These are phyloP conservation scores for Bradypodion pumilum DNA, from an alignment of 2,797 vertebrate species.

Conservation along the genomic window DNA sequence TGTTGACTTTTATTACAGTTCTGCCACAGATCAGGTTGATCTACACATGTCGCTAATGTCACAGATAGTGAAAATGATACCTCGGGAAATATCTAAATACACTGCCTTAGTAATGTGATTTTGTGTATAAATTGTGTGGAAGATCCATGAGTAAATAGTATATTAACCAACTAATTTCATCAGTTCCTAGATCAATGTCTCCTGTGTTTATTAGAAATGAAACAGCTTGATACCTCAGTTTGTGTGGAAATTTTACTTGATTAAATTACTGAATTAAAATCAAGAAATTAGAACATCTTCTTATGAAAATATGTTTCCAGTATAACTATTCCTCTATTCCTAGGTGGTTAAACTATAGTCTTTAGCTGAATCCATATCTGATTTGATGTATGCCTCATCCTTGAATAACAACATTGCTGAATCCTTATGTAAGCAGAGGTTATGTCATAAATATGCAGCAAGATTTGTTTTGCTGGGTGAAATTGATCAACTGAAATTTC, in stretches of 20 bases:
- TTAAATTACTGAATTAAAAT: slow-evolving; percentile 1
- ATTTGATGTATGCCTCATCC: neutral
- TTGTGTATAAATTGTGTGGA: neutral
- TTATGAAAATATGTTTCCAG: neutral
- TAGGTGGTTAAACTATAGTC: neutral
- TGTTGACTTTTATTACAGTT: neutral
- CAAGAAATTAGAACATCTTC: neutral
- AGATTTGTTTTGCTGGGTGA: neutral
- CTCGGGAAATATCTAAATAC: neutral
- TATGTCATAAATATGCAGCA: neutral
- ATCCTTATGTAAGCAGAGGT: neutral
- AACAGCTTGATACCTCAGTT: neutral
- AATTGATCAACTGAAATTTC: neutral
- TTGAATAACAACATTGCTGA: neutral
- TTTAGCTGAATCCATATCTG: neutral
- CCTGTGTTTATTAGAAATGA: neutral
- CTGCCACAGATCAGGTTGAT: neutral
- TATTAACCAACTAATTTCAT: neutral
- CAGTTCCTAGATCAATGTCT: neutral
- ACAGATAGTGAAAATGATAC: neutral
- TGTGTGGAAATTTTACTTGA: neutral
- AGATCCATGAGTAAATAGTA: neutral
- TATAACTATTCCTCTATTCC: neutral
- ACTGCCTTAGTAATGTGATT: neutral
- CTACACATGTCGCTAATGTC: neutral